Base-by-base conservation (phyloP, 1,140 invertebrate genomes). In the Atta texana region DNA sequence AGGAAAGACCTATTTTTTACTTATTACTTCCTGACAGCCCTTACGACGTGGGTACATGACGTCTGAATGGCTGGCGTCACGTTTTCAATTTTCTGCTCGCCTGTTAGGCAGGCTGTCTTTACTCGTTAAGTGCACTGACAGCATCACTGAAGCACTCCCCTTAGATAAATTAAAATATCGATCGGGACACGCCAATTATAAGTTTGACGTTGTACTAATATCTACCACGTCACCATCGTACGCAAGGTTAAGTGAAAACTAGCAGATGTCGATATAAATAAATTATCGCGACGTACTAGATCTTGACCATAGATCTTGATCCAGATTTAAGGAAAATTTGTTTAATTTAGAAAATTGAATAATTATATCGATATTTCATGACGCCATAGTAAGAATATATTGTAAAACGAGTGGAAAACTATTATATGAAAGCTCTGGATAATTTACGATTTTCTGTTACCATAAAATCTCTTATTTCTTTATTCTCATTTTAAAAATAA, bases 141-240 rank as follows among this genome's bases (percentile, higher is more conserved):
- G 93, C 92, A 89, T 92, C 91, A 93, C 88, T 89, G 92, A 90
- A 90, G 88, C 92, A 88, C 88, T 90, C 90, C 93, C 91, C 91
- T 93, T 94, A 92, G 92, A 94, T 94, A 95, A 94, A 95, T 95
- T 94, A 94, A 94, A 95, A 94, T 94, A 95, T 95, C 94, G 94
- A 95, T 95, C 93, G 91, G 91, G 91, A 92, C 91, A 89, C 92
- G 93, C 93, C 94, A 94, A 95, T 94, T 94, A 95, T 93, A 94
- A 93, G 91, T 94, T 94, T 92, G 92, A 94, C 93, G 92, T 90
- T 90, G 89, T 92, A 93, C 91, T 94, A 94, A 94, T 94, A 92
- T 92, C 88, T 89, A 89, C 89, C 88, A 88, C 89, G 92, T 92
- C 90, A 93, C 85, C 85, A 66, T 55, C 63, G 81, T 69, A 71